Evolutionary conservation across 53 echinoderm and acorn worm species (phyloP), one percentile per base, ranked within the genome.

Genomic region (Paelopatides confundens): DNA sequence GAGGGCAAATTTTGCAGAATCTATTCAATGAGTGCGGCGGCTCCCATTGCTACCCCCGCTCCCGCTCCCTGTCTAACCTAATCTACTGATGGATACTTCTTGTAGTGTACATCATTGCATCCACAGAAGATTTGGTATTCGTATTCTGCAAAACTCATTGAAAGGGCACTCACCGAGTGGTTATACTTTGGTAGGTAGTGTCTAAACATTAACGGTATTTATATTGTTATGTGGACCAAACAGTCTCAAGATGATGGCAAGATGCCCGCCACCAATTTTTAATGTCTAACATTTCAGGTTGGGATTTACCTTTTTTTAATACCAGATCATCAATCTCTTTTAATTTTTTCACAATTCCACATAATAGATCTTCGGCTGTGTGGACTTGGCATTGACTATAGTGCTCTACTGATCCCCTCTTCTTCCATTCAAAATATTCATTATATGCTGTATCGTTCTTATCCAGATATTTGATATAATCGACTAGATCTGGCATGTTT

Each of bases 351-450:
- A 71, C 69, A 34, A 36, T 69, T 69, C 18, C 38, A 21, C 69
- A 69, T 6, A 69, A 34, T 14, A 36, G 15, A 17, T 69, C 69
- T 17, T 35, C 21, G 35, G 38, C 7, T 14, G 35, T 28, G 34
- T 38, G 17, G 11, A 27, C 39, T 38, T 71, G 40, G 7, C 24
- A 10, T 38, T 71, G 24, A 27, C n/a, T 71, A 38, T 71, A 71
- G 21, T 27, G 21, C 18, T 85, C 62, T 4, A 90, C 81, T 2
- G 69, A 77, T 18, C 95, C 95, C 2, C 50, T 47, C 36, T 39
- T 48, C 30, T 89, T 85, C 95, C 95, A 95, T 10, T 90, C 90
- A 71, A 90, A 90, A 69, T 92, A 92, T 63, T 82, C 64, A 62
- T 90, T 95, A 83, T 95, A 95, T 17, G 88, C 67, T 11, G 82